Percentiles rank a stretch among this genome's conserved stretches.
These are phyloP conservation scores for Podarcis siculus DNA, from an alignment of 2,797 vertebrate species.

Conservation along the genomic window DNA sequence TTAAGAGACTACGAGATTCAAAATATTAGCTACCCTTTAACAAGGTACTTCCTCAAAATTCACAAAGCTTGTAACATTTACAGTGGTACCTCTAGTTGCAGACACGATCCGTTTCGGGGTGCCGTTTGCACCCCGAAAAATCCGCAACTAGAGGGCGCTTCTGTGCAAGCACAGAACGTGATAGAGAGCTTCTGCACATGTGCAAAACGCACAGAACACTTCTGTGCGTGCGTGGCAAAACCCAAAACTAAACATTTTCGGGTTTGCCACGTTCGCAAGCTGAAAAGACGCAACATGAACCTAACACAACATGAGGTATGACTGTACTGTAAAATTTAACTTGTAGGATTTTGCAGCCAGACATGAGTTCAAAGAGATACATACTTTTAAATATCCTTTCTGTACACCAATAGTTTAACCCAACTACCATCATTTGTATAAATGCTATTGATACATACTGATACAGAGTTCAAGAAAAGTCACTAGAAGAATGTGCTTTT, in stretches of 20 bases:
- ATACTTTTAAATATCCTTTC: not conserved
- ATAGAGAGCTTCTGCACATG: no score
- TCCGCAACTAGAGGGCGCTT: no score
- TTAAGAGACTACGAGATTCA: not conserved
- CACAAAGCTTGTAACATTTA: not conserved
- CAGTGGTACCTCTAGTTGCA: no score
- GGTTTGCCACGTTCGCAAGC: no score
- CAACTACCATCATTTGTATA: not conserved
- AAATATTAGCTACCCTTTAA: not conserved
- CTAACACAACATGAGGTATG: no score
- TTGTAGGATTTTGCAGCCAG: not conserved
- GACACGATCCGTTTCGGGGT: no score
- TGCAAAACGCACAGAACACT: no score
- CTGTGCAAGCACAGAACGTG: no score
- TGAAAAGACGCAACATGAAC: no score
- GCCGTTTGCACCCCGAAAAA: no score
- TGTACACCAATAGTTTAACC: not conserved
- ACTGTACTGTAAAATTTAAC: not conserved
- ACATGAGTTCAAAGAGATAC: not conserved
- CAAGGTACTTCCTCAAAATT: not conserved
- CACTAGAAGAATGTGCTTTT: not conserved
- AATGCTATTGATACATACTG: accelerated
- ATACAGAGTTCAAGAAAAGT: not conserved
- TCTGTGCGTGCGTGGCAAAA: no score
- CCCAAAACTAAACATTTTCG: no score